Evolutionary conservation across 2,888 invertebrate genomes (phyloP).

Genomic region (Digitonthophagus gazella): DNA sequence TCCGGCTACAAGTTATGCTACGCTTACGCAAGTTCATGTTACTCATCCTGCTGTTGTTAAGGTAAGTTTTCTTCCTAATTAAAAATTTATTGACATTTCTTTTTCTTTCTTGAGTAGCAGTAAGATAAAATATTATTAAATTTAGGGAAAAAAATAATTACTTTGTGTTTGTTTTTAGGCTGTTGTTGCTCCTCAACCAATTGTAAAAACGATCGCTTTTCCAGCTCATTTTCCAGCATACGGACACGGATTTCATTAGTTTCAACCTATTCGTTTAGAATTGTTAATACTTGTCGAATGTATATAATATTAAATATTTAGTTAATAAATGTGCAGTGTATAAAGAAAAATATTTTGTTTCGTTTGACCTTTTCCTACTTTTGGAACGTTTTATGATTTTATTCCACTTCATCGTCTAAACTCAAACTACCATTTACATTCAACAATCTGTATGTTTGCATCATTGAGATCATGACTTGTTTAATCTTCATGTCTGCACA

Average conservation of each 20-base stretch:
- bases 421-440: too few species aligned
- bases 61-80: too few species aligned
- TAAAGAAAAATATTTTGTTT: slow-evolving; percentile 9
- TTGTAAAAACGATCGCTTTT: slow-evolving; percentile 34
- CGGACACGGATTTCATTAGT: slow-evolving; percentile 25
- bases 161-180: slow-evolving; percentile 35
- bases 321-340: slow-evolving; percentile 23
- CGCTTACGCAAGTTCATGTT: slow-evolving; percentile 51
- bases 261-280: background rate
- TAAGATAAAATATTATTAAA: background rate
- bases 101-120: background rate
- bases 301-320: slow-evolving; percentile 13
- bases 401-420: too few species aligned
- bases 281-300: slow-evolving; percentile 16
- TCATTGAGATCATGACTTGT: too few species aligned
- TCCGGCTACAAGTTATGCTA: slow-evolving; percentile 61
- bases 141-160: background rate
- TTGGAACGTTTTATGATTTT: too few species aligned
- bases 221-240: slow-evolving; percentile 28
- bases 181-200: slow-evolving; percentile 36
- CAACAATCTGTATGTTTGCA: too few species aligned
- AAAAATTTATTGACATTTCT: background rate
- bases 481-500: too few species aligned
- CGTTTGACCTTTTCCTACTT: background rate
- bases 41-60: slow-evolving; percentile 47